Evolutionary conservation across 1,140 invertebrate genomes (phyloP).

Genomic region (Neodiprion pinetum): DNA sequence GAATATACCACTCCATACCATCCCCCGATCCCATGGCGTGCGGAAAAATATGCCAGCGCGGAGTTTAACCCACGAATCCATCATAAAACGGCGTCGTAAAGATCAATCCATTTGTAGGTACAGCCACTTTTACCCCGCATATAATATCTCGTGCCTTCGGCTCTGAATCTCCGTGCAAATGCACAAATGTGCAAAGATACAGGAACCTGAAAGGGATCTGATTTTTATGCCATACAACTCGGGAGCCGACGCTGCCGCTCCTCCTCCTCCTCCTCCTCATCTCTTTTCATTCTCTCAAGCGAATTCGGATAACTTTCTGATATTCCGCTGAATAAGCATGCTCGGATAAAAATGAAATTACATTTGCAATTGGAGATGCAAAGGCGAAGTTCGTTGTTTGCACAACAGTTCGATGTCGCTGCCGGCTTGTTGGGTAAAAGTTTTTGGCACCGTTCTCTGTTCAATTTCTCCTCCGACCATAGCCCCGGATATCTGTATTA

Average conservation of each 20-base stretch:
- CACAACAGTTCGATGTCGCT: not conserved
- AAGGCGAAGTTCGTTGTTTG: conserved; percentile 1
- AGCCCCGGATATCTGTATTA: too few species aligned
- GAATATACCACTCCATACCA: not conserved
- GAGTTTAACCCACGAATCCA: not conserved
- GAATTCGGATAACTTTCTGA: not conserved
- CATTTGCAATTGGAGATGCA: not conserved
- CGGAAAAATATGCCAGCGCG: not conserved
- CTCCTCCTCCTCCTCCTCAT: not conserved
- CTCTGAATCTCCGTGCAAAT: too few species aligned
- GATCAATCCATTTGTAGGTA: not conserved
- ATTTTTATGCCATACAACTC: too few species aligned
- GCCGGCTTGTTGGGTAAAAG: too few species aligned
- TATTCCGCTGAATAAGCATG: not conserved
- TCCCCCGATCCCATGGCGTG: not conserved
- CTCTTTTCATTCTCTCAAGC: not conserved
- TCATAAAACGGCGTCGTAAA: not conserved
- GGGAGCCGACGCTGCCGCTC: too few species aligned
- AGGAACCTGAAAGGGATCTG: too few species aligned
- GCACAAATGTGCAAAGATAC: too few species aligned
- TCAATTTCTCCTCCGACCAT: too few species aligned
- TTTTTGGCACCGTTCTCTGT: too few species aligned
- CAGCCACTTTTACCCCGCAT: not conserved
- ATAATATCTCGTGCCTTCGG: not conserved
- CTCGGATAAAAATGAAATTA: conserved; percentile 2